A percentile compares a stretch with the other conserved stretches of the same genome.
Evolutionary conservation across 2,113 vertebrate genomes (phyloP).

Genomic region (Lycaon pictus): DNA sequence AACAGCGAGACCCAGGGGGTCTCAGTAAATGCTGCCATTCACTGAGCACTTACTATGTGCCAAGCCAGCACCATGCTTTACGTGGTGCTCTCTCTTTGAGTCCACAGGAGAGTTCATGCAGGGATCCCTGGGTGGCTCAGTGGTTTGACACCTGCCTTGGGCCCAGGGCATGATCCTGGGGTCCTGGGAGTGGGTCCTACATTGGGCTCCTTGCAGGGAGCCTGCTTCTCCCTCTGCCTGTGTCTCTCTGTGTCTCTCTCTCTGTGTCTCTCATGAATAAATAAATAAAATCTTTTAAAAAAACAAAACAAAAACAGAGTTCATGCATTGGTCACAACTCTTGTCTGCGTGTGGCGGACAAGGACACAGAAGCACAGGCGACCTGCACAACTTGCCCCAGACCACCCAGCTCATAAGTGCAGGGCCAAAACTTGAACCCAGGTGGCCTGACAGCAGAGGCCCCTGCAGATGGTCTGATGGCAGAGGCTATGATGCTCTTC

Average conservation of each 20-base stretch:
- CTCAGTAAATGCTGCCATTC: background rate
- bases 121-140: too few species aligned
- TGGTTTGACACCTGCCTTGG: too few species aligned
- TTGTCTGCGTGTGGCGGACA: background rate
- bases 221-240: too few species aligned
- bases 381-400: background rate
- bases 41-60: background rate
- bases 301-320: too few species aligned
- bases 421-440: background rate
- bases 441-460: background rate
- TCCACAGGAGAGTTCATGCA: accelerated
- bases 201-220: too few species aligned
- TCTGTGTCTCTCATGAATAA: too few species aligned
- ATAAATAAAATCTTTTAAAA: too few species aligned
- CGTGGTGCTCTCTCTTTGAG: background rate
- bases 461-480: background rate
- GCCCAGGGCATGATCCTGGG: too few species aligned
- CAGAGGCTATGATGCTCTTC: background rate
- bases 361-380: background rate
- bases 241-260: too few species aligned
- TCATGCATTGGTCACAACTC: too few species aligned
- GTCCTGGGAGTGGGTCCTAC: too few species aligned
- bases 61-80: accelerated
- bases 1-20: accelerated
- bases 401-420: background rate